Evolutionary conservation across 2,797 vertebrate genomes (phyloP).

Genomic region (Sebastes kiyomatsui): DNA sequence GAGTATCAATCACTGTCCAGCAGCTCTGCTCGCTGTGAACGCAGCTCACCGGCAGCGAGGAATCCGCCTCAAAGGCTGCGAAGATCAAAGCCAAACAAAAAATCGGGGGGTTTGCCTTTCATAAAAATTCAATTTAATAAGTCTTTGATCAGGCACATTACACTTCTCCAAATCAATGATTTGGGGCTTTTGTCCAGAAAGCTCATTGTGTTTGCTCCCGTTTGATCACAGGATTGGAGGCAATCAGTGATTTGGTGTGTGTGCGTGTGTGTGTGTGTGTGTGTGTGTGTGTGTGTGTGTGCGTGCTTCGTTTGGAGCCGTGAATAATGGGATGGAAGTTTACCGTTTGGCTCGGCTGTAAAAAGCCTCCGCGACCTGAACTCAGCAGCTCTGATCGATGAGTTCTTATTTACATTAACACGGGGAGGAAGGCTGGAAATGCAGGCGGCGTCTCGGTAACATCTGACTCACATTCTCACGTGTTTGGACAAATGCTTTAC

Average conservation of each 20-base stretch:
- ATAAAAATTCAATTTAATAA: slow-evolving; percentile 42
- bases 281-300: neutral
- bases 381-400: neutral
- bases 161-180: slow-evolving; percentile 26
- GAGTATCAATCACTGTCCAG: slow-evolving; percentile 29
- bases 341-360: neutral
- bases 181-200: slow-evolving; percentile 16
- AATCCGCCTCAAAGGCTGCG: slow-evolving; percentile 23
- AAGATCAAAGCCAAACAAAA: slow-evolving; percentile 54
- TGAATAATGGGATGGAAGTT: neutral
- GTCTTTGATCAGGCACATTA: slow-evolving; percentile 48
- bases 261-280: neutral
- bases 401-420: neutral
- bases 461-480: neutral
- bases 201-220: slow-evolving; percentile 29
- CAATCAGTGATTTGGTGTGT: neutral
- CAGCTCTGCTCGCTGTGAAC: neutral
- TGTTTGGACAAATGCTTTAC: neutral
- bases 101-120: slow-evolving; percentile 17
- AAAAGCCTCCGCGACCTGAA: neutral
- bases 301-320: neutral
- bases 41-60: slow-evolving; percentile 1
- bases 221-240: slow-evolving; percentile 39
- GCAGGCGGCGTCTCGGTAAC: neutral
- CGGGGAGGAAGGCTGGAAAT: neutral